phyloP scores from a whole-genome alignment of 2,797 vertebrate genomes.

The Poeciliopsis infans region DNA sequence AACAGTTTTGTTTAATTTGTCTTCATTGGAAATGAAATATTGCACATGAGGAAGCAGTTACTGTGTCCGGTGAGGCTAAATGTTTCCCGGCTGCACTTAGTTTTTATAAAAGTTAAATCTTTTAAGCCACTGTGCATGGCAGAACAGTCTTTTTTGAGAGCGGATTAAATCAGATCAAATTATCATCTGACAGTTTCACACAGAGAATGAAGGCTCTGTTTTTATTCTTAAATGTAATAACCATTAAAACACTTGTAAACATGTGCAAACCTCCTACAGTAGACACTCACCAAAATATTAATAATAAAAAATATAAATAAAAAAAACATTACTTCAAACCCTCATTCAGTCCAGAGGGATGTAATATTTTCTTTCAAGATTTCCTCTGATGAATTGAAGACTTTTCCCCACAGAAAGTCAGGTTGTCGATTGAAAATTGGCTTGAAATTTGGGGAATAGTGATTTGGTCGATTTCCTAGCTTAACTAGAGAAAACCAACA shows the following conservation, averaged over 20 bases:
- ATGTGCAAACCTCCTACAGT: slow-evolving; percentile 6
- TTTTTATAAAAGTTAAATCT: no score
- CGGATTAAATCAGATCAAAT: not conserved
- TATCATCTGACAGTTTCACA: not conserved
- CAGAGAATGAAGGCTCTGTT: not conserved
- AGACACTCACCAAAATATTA: slow-evolving; percentile 20
- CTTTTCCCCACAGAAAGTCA: slow-evolving; percentile 56
- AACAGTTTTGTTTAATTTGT: no score
- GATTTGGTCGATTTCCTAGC: slow-evolving; percentile 75
- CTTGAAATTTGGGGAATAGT: slow-evolving; percentile 79
- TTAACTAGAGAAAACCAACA: slow-evolving; percentile 79
- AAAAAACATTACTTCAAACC: slow-evolving; percentile 71
- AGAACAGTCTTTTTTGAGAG: not conserved
- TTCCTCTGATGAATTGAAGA: slow-evolving; percentile 69
- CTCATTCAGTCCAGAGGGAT: slow-evolving; percentile 64
- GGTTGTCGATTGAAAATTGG: slow-evolving; percentile 73
- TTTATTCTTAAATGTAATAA: not conserved
- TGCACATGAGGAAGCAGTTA: no score
- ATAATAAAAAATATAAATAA: slow-evolving; percentile 37
- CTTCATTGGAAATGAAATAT: no score
- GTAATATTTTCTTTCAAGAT: slow-evolving; percentile 35
- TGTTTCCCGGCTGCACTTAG: no score
- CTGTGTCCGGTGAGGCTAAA: no score
- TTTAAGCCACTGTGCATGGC: not conserved
- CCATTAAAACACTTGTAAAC: not conserved